A percentile compares a stretch with the other conserved stretches of the same genome.
These are phyloP conservation scores for Arizona elegans DNA, from an alignment of 2,113 vertebrate species.

Conservation along the genomic window DNA sequence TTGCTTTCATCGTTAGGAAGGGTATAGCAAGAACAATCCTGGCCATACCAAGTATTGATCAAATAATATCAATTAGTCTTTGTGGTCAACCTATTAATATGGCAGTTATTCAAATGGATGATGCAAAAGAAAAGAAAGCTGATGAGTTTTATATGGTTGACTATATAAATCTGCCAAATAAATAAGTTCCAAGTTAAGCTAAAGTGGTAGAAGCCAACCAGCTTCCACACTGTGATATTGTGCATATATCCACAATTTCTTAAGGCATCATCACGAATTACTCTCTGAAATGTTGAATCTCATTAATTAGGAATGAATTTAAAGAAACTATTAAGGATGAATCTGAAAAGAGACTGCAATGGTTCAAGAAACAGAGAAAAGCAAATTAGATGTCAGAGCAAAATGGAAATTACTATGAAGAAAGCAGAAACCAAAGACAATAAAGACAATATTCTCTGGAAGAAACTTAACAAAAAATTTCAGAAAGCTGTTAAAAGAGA, in stretches of 20 bases:
- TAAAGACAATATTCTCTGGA: not conserved
- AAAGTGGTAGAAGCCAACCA: not conserved
- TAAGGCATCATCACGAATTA: not conserved
- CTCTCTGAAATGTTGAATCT: not conserved
- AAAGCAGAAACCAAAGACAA: not conserved
- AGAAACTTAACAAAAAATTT: not conserved
- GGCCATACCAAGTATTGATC: not conserved
- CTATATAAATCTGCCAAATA: not conserved
- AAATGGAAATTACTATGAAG: not conserved
- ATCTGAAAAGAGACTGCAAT: not conserved
- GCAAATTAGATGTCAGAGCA: not conserved
- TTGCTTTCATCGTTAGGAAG: not conserved
- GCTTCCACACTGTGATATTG: not conserved
- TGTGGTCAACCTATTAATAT: not conserved
- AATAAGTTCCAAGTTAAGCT: not conserved
- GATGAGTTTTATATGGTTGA: not conserved
- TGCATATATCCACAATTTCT: not conserved
- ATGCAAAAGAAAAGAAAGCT: not conserved
- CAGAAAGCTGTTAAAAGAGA: not conserved
- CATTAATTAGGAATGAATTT: not conserved
- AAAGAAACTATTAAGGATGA: not conserved
- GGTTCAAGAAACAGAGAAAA: not conserved
- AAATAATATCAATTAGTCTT: not conserved
- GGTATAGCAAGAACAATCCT: not conserved
- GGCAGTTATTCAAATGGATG: not conserved